phyloP scores from a whole-genome alignment of 2,797 vertebrate species.

The Chiroxiphia lanceolata region DNA sequence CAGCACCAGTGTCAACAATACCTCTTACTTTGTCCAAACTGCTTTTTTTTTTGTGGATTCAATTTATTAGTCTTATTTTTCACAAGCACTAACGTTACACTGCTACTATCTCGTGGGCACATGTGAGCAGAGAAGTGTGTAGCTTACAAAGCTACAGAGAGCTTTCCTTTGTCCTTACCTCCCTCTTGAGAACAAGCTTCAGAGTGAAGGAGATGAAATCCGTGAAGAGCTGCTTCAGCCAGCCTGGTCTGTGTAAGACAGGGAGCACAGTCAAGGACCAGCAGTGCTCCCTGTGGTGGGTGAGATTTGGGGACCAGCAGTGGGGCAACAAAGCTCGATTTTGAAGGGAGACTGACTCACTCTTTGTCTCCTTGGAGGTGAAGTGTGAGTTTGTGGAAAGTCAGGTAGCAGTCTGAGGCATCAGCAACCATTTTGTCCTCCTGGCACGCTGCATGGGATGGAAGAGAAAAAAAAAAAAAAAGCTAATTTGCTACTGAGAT shows the following conservation, averaged over 20 bases:
- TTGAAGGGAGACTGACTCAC: slow-evolving; percentile 64
- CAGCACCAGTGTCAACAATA: neutral
- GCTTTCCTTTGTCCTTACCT: slow-evolving; percentile 77
- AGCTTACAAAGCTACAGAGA: neutral
- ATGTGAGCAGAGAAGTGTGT: accelerated
- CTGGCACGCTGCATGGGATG: slow-evolving; percentile 73
- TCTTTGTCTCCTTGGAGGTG: slow-evolving; percentile 84
- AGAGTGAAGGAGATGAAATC: slow-evolving; percentile 89
- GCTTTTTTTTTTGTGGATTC: neutral
- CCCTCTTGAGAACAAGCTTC: slow-evolving; percentile 84
- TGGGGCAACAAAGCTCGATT: accelerated
- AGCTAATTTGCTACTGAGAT: accelerated
- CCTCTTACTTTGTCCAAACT: neutral
- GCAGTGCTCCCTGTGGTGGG: accelerated
- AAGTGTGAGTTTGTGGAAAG: slow-evolving; percentile 83
- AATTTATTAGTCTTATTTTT: neutral
- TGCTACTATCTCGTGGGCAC: neutral
- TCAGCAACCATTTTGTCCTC: slow-evolving; percentile 76
- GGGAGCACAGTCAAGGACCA: neutral
- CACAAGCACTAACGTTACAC: neutral
- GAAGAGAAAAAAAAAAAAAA: neutral
- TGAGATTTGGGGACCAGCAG: neutral
- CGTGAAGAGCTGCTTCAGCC: slow-evolving; percentile 86
- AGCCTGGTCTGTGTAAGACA: slow-evolving; percentile 78
- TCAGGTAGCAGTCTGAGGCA: slow-evolving; percentile 81